phyloP scores from a whole-genome alignment of 1,140 invertebrate species.

The Holcopasites calliopsidis region DNA sequence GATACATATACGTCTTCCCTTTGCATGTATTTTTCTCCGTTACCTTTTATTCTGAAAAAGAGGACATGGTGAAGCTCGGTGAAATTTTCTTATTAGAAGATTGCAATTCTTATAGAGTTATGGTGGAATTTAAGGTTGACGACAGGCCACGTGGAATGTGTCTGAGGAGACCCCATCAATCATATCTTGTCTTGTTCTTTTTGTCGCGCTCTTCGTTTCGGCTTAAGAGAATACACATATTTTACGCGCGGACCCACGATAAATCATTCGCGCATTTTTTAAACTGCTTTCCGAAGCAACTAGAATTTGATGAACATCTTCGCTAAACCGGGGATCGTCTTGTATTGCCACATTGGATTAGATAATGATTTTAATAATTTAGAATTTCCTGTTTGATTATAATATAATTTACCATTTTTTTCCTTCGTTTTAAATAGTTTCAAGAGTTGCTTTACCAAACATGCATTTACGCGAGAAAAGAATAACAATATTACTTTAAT shows the following conservation, averaged over 20 bases:
- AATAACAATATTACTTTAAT: neutral
- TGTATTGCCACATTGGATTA: conserved; percentile 28
- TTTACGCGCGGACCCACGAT: conserved; percentile 26
- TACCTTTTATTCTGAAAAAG: conserved; percentile 38
- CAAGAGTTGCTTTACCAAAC: neutral
- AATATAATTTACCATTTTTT: no score
- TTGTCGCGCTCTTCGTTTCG: conserved; percentile 43
- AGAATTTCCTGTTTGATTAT: neutral
- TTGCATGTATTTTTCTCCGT: conserved; percentile 46
- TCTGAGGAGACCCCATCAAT: conserved; percentile 40
- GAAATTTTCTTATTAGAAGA: conserved; percentile 31
- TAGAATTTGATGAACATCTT: neutral
- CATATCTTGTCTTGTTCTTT: conserved; percentile 43
- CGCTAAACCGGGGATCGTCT: conserved; percentile 17
- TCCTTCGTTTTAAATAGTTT: neutral
- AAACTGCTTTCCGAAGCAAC: conserved; percentile 14
- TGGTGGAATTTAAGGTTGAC: conserved; percentile 33
- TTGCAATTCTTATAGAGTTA: conserved; percentile 21
- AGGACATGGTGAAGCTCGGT: conserved; percentile 36
- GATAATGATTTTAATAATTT: neutral
- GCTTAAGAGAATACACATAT: conserved; percentile 48
- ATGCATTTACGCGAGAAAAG: neutral
- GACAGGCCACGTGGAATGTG: conserved; percentile 45
- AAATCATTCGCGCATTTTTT: conserved; percentile 14
- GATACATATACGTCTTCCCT: conserved; percentile 28